Percentiles rank a stretch among this genome's conserved stretches.
Evolutionary conservation across 2,888 invertebrate species (phyloP).

Genomic region (Spilarctia lutea): DNA sequence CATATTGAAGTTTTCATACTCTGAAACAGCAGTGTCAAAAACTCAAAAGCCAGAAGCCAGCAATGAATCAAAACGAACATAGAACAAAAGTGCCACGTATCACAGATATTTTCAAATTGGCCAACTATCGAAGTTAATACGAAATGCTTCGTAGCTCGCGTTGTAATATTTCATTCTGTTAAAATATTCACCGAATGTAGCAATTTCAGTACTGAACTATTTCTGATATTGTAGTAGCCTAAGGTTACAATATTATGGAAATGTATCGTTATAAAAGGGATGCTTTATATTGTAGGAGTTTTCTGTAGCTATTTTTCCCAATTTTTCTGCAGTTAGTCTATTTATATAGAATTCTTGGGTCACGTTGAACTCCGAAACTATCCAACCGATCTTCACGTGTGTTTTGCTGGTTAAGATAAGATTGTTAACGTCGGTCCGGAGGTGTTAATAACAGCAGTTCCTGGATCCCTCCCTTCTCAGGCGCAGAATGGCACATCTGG

Average conservation of each 20-base stretch:
- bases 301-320: not conserved
- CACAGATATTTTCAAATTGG: conserved; percentile 55
- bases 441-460: no score
- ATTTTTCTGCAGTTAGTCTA: no score
- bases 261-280: not conserved
- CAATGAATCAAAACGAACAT: conserved; percentile 1
- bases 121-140: conserved; percentile 47
- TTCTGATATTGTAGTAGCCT: no score
- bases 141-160: conserved; percentile 38
- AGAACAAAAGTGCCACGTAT: conserved; percentile 45
- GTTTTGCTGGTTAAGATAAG: no score
- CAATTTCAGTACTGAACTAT: conserved; percentile 26
- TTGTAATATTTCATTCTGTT: conserved; percentile 48
- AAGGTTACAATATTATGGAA: no score
- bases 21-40: not conserved
- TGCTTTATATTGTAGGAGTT: not conserved
- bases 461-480: no score
- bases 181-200: conserved; percentile 50
- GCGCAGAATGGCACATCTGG: no score
- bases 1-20: not conserved
- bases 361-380: no score
- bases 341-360: no score
- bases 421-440: no score
- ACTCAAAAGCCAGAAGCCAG: not conserved
- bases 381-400: no score